Evolutionary conservation across 2,113 vertebrate species (phyloP).

Genomic region (Pterocles gutturalis): DNA sequence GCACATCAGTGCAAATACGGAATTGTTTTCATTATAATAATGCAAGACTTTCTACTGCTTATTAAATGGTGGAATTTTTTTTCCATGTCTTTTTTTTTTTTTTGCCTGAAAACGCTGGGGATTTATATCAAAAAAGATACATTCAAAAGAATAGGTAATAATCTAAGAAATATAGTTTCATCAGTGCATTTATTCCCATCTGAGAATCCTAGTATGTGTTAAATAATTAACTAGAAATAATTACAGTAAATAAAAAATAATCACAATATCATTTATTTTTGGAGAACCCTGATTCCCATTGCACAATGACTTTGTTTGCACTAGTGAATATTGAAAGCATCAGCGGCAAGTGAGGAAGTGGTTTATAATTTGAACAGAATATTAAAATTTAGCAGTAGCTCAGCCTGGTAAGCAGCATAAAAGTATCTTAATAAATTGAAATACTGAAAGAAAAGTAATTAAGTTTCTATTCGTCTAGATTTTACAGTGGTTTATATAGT

Average conservation of each 20-base stretch:
- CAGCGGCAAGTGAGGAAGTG: not conserved
- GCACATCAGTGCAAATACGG: not conserved
- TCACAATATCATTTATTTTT: not conserved
- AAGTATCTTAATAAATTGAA: not conserved
- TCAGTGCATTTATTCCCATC: not conserved
- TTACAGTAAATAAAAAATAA: not conserved
- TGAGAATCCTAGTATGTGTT: not conserved
- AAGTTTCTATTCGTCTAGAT: not conserved
- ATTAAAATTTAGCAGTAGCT: not conserved
- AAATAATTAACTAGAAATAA: not conserved
- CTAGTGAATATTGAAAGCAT: not conserved
- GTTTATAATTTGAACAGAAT: not conserved
- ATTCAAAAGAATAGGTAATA: not conserved
- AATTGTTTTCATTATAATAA: not conserved
- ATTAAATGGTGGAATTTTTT: not conserved
- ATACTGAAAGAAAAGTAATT: not conserved
- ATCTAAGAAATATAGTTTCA: not conserved
- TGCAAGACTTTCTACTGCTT: not conserved
- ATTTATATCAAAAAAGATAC: not conserved
- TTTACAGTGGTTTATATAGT: not conserved
- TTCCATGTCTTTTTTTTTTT: not conserved
- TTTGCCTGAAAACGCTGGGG: not conserved
- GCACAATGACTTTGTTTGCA: not conserved
- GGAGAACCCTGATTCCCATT: not conserved
- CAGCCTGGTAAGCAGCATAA: not conserved